A percentile compares a stretch with the other conserved stretches of the same genome.
Conservation (phyloP, 1,140 invertebrate species). For the Bombus superbus region DNA sequence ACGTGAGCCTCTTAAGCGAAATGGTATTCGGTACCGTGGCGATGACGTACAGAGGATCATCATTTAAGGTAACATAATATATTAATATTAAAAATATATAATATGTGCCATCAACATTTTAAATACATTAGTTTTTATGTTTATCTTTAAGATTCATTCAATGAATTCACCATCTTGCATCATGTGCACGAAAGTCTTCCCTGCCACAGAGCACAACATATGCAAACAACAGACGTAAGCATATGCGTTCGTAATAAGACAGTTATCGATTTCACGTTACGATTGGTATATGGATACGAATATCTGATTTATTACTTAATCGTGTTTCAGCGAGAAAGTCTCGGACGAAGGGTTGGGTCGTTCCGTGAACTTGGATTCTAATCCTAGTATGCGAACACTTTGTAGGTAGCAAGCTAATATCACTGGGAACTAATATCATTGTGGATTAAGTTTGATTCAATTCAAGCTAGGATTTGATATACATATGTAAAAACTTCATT, state of each 20-base stretch:
- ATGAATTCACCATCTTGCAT: constrained; percentile 88
- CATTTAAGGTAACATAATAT: constrained; percentile 85
- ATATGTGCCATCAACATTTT: neutral
- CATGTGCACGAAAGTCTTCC: constrained; percentile 90
- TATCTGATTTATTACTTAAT: constrained; percentile 37
- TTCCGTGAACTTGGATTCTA: constrained; percentile 69
- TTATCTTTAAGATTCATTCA: constrained; percentile 85
- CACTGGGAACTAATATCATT: neutral
- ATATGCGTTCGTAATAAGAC: constrained; percentile 3
- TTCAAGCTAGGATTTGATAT: neutral
- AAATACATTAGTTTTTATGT: neutral
- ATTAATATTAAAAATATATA: neutral
- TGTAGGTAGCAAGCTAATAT: constrained; percentile 61
- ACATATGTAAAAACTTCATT: neutral
- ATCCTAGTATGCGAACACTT: constrained; percentile 72
- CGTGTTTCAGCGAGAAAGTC: constrained; percentile 69
- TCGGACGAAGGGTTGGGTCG: constrained; percentile 72
- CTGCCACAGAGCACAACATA: constrained; percentile 80
- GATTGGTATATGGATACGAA: neutral
- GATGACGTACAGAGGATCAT: constrained; percentile 92
- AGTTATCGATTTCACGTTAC: constrained; percentile 10
- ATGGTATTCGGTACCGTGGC: constrained; percentile 95
- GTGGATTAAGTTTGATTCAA: neutral
- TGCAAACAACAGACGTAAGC: constrained; percentile 76
- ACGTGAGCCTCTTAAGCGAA: constrained; percentile 90